Evolutionary conservation across 2,888 invertebrate genomes (phyloP).

Genomic region (Drepana falcataria): DNA sequence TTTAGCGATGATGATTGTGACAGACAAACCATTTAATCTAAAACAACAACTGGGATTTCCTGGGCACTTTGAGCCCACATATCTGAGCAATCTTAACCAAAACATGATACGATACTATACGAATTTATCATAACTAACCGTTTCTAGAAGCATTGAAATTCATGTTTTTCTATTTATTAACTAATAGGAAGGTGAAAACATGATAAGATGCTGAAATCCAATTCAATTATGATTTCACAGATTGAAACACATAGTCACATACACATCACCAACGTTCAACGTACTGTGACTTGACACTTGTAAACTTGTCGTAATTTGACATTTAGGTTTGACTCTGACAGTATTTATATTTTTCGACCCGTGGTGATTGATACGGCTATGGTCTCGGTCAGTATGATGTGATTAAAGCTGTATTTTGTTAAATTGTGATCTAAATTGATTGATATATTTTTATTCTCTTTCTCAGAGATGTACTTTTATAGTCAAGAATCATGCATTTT

Average conservation of each 20-base stretch:
- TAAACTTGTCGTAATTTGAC: slow-evolving; percentile 20
- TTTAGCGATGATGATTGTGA: background rate
- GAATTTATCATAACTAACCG: slow-evolving; percentile 35
- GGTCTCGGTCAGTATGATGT: too few species aligned
- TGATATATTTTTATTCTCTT: too few species aligned
- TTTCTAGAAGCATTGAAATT: slow-evolving; percentile 75
- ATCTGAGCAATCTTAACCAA: background rate
- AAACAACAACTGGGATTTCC: background rate
- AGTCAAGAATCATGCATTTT: too few species aligned
- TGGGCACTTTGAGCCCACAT: background rate
- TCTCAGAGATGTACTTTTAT: too few species aligned
- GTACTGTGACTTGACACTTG: slow-evolving; percentile 17
- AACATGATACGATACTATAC: background rate
- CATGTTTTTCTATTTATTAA: slow-evolving; percentile 36
- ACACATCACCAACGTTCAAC: slow-evolving; percentile 51
- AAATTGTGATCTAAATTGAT: too few species aligned
- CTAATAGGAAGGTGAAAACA: slow-evolving; percentile 37
- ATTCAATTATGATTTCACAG: slow-evolving; percentile 37
- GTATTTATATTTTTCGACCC: too few species aligned
- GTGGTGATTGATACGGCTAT: too few species aligned
- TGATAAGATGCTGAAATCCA: slow-evolving; percentile 39
- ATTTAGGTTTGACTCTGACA: slow-evolving; percentile 5
- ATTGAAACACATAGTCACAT: slow-evolving; percentile 39
- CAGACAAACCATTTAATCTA: background rate
- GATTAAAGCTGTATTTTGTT: too few species aligned